Evolutionary conservation across 2,888 invertebrate species (phyloP), one percentile per base, ranked within the genome.

Genomic region (Mechanitis messenoides): DNA sequence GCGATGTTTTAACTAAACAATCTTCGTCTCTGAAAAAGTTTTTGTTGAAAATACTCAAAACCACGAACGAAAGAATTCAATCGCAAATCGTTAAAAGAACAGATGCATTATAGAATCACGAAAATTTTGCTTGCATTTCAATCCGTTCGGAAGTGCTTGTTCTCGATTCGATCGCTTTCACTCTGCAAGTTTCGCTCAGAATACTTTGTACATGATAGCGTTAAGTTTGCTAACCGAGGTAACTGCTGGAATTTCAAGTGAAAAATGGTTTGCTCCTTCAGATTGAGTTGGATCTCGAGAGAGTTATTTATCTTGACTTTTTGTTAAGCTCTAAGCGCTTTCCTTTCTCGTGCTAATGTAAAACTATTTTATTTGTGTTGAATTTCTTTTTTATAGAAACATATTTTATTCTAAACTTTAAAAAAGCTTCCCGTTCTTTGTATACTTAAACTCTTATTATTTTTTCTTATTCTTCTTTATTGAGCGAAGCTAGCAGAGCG

Each of bases 71-170:
- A 31, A 11, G 31, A 31, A 28, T 50, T 50, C 50, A 9, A 50
- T 31, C 31, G 28, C 31, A 50, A 42, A 31, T 50, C 7, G 11
- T 31, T 31, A 50, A 50, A 50, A 50, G 50, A 50, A 50, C 50
- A 50, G 11, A 31, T 50, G 50, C 50, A 50, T 50, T 50, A 50
- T 50, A 50, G 50, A 31, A 31, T 50, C 50, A 50, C 31, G 50
- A 31, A 50, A 50, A 50, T 50, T 31, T 50, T 50, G 50, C 50
- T 50, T 50, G 50, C 50, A 31, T 50, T 50, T 50, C 50, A 50
- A 50, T 50, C 50, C 50, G 50, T 31, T 50, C 50, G 50, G 50
- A 50, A 50, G 50, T 50, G 50, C 50, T 50, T 50, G 50, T 50
- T 50, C 50, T 50, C 50, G 50, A 50, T 50, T 50, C 50, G 50